phyloP scores from a whole-genome alignment of 2,113 vertebrate genomes.

The Dipodomys stephensi region DNA sequence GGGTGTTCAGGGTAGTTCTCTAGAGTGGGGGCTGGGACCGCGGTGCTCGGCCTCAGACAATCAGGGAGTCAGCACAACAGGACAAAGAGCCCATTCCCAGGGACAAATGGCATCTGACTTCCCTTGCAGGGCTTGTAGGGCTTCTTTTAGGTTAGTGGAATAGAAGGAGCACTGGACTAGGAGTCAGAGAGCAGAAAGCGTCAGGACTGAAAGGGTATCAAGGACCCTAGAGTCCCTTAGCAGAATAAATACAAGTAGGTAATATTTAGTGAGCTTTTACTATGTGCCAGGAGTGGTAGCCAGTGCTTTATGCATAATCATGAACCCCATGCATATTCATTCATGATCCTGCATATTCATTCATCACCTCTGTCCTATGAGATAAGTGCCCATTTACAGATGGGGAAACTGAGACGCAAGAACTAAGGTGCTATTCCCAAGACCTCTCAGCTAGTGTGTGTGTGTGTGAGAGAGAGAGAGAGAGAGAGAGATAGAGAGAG shows the following conservation, averaged over 20 bases:
- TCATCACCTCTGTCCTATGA: not conserved
- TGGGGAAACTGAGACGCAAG: not conserved
- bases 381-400: not conserved
- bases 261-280: not conserved
- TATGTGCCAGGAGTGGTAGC: not conserved
- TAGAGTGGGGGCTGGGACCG: not conserved
- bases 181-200: not conserved
- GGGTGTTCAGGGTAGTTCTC: constrained; percentile 38
- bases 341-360: too few species aligned
- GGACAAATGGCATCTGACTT: not conserved
- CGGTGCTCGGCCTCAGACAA: not conserved
- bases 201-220: not conserved
- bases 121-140: not conserved
- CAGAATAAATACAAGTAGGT: not conserved
- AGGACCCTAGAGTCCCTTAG: not conserved
- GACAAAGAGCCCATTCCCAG: constrained; percentile 35
- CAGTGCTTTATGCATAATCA: not conserved
- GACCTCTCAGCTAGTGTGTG: not conserved
- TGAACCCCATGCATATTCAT: rapidly evolving
- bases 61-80: constrained; percentile 58
- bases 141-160: constrained; percentile 42
- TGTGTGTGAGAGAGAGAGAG: too few species aligned
- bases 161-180: not conserved
- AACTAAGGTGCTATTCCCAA: not conserved
- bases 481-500: too few species aligned